These are phyloP conservation scores for Misgurnus mizolepis DNA, from an alignment of 2,113 vertebrate species.

Conservation along the genomic window DNA sequence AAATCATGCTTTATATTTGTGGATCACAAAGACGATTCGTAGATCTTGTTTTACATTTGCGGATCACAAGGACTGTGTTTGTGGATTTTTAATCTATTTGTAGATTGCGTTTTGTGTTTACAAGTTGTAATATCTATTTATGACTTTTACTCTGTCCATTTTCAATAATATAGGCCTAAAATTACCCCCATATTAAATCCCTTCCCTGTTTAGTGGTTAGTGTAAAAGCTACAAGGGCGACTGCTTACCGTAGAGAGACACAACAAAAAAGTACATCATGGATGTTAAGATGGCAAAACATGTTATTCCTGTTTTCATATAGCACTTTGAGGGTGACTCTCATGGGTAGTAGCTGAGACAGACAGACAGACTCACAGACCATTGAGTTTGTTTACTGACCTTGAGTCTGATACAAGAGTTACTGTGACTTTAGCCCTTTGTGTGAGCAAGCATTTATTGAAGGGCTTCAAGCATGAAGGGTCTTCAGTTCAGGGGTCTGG, in stretches of 20 bases:
- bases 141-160: too few species aligned
- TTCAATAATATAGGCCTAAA: too few species aligned
- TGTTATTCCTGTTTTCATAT: neutral
- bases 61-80: too few species aligned
- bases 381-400: constrained; percentile 1
- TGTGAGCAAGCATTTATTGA: neutral
- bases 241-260: neutral
- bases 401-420: constrained; percentile 2
- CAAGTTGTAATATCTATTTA: too few species aligned
- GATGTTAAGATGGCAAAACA: neutral
- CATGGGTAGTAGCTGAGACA: neutral
- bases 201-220: neutral
- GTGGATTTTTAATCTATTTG: too few species aligned
- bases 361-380: neutral
- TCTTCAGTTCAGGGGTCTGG: neutral
- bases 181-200: too few species aligned
- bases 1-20: too few species aligned
- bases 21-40: too few species aligned
- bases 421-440: neutral
- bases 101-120: too few species aligned
- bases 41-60: too few species aligned
- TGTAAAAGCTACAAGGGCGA: neutral
- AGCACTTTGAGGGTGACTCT: neutral
- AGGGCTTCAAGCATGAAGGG: neutral
- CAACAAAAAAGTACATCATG: neutral